phyloP scores from a whole-genome alignment of 2,888 invertebrate species.

The Harpalus rufipes region DNA sequence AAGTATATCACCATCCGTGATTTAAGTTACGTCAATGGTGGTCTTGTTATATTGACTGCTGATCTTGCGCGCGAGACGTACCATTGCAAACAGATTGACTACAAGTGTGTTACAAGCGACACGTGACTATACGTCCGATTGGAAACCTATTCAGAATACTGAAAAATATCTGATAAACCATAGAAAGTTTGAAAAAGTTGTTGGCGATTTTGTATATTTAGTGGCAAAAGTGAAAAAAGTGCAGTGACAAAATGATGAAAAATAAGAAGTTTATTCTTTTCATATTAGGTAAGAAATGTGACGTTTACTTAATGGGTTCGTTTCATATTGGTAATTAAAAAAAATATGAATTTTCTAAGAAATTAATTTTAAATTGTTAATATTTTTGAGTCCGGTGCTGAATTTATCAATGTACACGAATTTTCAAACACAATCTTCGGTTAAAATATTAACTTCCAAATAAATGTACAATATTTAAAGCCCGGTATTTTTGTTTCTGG shows the following conservation, averaged over 20 bases:
- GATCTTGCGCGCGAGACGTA: constrained; percentile 53
- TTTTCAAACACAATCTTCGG: too few species aligned
- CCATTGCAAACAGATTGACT: constrained; percentile 38
- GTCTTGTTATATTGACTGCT: constrained; percentile 54
- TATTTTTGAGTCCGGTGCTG: too few species aligned
- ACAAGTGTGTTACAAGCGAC: constrained; percentile 55
- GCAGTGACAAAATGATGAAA: constrained; percentile 54
- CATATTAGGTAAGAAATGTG: constrained; percentile 52
- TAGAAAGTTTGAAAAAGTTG: constrained; percentile 4
- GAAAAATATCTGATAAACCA: constrained; percentile 13
- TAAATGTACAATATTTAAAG: too few species aligned
- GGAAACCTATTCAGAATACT: constrained; percentile 13
- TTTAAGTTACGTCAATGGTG: constrained; percentile 64
- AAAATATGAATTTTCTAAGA: too few species aligned
- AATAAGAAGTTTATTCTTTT: constrained; percentile 56
- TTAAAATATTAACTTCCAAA: too few species aligned
- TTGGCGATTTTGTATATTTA: neutral
- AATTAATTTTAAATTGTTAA: too few species aligned
- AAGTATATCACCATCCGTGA: constrained; percentile 58
- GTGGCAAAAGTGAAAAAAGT: constrained; percentile 20
- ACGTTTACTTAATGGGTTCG: too few species aligned
- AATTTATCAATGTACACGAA: too few species aligned
- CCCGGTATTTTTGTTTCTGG: too few species aligned
- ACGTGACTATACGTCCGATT: constrained; percentile 61
- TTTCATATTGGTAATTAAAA: too few species aligned